A percentile compares a stretch with the other conserved stretches of the same genome.
phyloP scores from a whole-genome alignment of 2,113 vertebrate species.

The zebrafish (Danio rerio) region GRCz12tu NC_133199.1:14939501-14940000 shows the following conservation, averaged over 20 bases:
- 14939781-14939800: conserved; percentile 77
- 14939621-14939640: too few relatives aligned
- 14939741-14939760: conserved; percentile 76
- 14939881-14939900: conserved; percentile 54
- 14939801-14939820: conserved; percentile 78
- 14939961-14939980: background rate
- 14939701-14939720: conserved; percentile 68
- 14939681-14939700: conserved; percentile 64
- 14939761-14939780: conserved; percentile 60
- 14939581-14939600: too few relatives aligned
- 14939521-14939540: too few relatives aligned
- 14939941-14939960: background rate
- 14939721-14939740: conserved; percentile 69
- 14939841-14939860: conserved; percentile 58
- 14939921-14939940: background rate
- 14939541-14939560: too few relatives aligned
- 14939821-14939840: conserved; percentile 75
- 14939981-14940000: conserved; percentile 25
- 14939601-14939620: too few relatives aligned
- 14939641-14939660: background rate
- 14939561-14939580: too few relatives aligned
- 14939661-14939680: conserved; percentile 66
- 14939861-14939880: conserved; percentile 45
- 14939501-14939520: too few relatives aligned
- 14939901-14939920: background rate